These are phyloP conservation scores for Monopis laevigella DNA, from an alignment of 2,888 invertebrate species.

Conservation along the genomic window DNA sequence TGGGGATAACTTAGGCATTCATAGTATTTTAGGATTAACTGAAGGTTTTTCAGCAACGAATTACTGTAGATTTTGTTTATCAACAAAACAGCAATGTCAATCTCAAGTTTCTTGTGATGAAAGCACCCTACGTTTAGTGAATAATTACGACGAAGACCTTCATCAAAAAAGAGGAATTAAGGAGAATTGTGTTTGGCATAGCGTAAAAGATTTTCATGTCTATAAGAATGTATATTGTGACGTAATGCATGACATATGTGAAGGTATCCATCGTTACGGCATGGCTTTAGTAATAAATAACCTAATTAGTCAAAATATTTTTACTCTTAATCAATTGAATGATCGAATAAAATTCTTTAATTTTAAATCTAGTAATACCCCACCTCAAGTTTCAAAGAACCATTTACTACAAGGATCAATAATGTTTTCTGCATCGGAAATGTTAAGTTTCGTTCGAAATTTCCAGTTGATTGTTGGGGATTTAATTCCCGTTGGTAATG, in stretches of 20 bases:
- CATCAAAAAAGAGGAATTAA: slow-evolving; percentile 15
- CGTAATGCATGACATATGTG: slow-evolving; percentile 13
- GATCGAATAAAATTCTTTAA: slow-evolving; percentile 10
- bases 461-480: slow-evolving; percentile 13
- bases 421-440: slow-evolving; percentile 12
- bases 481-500: slow-evolving; percentile 4
- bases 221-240: slow-evolving; percentile 11
- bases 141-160: slow-evolving; percentile 12
- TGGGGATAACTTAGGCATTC: slow-evolving; percentile 21
- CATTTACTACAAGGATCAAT: slow-evolving; percentile 4
- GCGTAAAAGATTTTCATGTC: slow-evolving; percentile 15
- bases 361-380: slow-evolving; percentile 12
- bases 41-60: slow-evolving; percentile 19
- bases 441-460: slow-evolving; percentile 10
- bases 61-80: slow-evolving; percentile 16
- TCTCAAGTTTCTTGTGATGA: slow-evolving; percentile 7
- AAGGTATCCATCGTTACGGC: slow-evolving; percentile 10
- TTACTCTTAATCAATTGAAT: slow-evolving; percentile 10
- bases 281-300: slow-evolving; percentile 10
- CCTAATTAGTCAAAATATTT: slow-evolving; percentile 13
- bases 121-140: slow-evolving; percentile 14
- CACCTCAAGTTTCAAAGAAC: slow-evolving; percentile 4
- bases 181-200: slow-evolving; percentile 17
- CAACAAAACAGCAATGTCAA: slow-evolving; percentile 7
- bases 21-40: slow-evolving; percentile 19